Evolutionary conservation across 2,113 vertebrate species (phyloP).

Genomic region (Gymnobelideus leadbeateri): DNA sequence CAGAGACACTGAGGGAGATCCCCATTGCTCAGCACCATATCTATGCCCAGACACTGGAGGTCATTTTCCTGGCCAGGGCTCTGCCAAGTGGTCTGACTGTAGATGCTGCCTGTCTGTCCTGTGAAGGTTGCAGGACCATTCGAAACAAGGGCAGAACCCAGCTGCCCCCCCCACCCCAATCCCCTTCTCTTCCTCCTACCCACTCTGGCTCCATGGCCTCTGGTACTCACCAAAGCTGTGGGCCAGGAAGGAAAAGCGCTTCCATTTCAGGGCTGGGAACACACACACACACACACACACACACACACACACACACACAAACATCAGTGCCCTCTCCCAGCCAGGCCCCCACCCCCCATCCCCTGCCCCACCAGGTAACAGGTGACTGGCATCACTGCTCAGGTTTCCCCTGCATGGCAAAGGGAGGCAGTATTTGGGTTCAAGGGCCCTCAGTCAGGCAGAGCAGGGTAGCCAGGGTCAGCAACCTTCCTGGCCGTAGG

Average conservation of each 20-base stretch:
- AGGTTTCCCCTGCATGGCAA: too few species aligned
- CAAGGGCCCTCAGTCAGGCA: neutral
- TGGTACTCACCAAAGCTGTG: constrained; percentile 95
- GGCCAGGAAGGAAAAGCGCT: constrained; percentile 89
- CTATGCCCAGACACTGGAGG: too few species aligned
- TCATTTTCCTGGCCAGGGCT: neutral
- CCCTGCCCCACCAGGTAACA: too few species aligned
- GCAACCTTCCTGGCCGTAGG: neutral
- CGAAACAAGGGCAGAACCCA: neutral
- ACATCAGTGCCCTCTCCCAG: too few species aligned
- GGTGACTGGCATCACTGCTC: too few species aligned
- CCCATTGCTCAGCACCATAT: neutral
- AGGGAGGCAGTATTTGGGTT: neutral
- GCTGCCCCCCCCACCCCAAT: too few species aligned
- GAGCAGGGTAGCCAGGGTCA: neutral
- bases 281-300: neutral
- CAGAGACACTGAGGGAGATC: neutral
- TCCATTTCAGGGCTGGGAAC: constrained; percentile 92
- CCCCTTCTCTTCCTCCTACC: neutral
- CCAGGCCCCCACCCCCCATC: too few species aligned
- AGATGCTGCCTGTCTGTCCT: neutral
- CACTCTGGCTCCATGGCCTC: neutral
- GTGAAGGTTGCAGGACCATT: neutral
- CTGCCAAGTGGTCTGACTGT: neutral
- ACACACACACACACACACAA: too few species aligned